Conservation (phyloP, 1,140 invertebrate species). For the Lasaia peninsularis region DNA sequence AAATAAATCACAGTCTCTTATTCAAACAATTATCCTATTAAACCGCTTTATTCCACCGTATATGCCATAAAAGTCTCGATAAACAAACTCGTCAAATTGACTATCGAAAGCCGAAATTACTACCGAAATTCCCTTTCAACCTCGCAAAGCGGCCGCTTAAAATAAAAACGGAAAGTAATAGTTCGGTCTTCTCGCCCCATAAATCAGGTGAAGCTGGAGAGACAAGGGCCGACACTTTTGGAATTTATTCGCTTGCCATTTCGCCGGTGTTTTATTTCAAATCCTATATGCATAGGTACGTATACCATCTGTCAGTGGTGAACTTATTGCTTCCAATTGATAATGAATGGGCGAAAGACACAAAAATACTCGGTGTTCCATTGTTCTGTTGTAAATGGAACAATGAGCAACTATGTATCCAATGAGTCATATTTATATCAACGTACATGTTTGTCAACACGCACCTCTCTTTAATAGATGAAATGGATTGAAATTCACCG, state of each 20-base stretch:
- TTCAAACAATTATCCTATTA: slow-evolving; percentile 6
- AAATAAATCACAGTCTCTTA: neutral
- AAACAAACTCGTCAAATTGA: slow-evolving; percentile 31
- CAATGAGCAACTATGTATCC: slow-evolving; percentile 16
- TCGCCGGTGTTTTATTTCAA: slow-evolving; percentile 50
- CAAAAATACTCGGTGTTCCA: slow-evolving; percentile 17
- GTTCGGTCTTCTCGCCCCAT: slow-evolving; percentile 63
- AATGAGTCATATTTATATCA: slow-evolving; percentile 1
- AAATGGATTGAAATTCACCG: too few species aligned
- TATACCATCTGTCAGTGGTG: slow-evolving; percentile 36
- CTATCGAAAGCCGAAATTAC: slow-evolving; percentile 39
- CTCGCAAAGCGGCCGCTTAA: slow-evolving; percentile 28
- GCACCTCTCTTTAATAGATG: too few species aligned
- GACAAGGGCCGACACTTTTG: slow-evolving; percentile 50
- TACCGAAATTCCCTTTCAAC: slow-evolving; percentile 42
- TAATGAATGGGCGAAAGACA: slow-evolving; percentile 31
- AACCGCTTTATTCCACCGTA: slow-evolving; percentile 8
- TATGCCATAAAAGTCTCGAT: slow-evolving; percentile 16
- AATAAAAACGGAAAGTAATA: slow-evolving; percentile 65
- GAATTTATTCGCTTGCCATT: slow-evolving; percentile 56
- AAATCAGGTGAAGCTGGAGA: slow-evolving; percentile 55
- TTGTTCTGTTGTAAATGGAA: slow-evolving; percentile 12
- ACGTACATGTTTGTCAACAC: too few species aligned
- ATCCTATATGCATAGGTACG: slow-evolving; percentile 40
- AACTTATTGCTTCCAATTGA: slow-evolving; percentile 46